A percentile compares a stretch with the other conserved stretches of the same genome.
Conservation (phyloP, 1,140 invertebrate genomes). For the Ooceraea biroi region DNA sequence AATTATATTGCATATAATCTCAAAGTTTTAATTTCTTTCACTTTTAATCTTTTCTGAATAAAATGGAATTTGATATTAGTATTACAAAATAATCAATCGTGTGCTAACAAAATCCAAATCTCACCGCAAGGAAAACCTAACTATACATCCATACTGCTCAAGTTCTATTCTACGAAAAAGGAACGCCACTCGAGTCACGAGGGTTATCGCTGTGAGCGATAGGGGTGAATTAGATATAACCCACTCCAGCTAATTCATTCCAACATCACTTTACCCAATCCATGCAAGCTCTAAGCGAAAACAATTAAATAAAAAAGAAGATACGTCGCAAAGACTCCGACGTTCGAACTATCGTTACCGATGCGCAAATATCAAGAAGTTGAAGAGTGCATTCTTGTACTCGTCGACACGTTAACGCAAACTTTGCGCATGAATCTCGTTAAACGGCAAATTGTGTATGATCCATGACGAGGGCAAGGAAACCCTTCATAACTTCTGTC, state of each 20-base stretch:
- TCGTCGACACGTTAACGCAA: slow-evolving; percentile 15
- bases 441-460: slow-evolving; percentile 29
- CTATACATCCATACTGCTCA: slow-evolving; percentile 8
- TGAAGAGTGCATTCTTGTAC: slow-evolving; percentile 42
- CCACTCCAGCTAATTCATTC: slow-evolving; percentile 46
- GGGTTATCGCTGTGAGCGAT: slow-evolving; percentile 43
- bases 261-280: slow-evolving; percentile 63
- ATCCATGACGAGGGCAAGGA: slow-evolving; percentile 3
- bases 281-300: slow-evolving; percentile 71
- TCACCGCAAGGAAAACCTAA: background rate
- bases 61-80: background rate
- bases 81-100: background rate
- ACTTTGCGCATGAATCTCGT: slow-evolving; percentile 15
- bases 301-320: slow-evolving; percentile 66
- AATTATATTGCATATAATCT: slow-evolving; percentile 3
- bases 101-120: background rate
- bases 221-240: slow-evolving; percentile 13
- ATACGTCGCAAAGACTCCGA: slow-evolving; percentile 70
- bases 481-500: slow-evolving; percentile 52
- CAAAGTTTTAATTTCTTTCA: background rate
- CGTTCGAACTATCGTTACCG: slow-evolving; percentile 63
- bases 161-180: slow-evolving; percentile 52
- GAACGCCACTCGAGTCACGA: slow-evolving; percentile 41
- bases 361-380: slow-evolving; percentile 60
- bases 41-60: background rate